Base-by-base conservation (phyloP, 2,113 vertebrate genomes). In the Empidonax alnorum region DNA sequence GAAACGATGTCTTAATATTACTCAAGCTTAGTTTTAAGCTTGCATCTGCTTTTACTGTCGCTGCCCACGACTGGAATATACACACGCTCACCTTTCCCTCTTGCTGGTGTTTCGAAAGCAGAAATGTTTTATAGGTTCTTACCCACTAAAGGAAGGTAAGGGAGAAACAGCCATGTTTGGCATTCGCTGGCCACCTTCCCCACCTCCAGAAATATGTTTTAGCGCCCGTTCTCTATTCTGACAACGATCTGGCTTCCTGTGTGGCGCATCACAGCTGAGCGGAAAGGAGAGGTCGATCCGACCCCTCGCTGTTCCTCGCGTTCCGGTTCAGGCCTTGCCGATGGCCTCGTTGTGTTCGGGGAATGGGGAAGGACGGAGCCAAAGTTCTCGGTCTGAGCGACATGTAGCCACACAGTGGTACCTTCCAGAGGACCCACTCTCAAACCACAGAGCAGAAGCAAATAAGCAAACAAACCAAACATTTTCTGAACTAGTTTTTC, bases 381-480 rank as follows among this genome's bases (percentile, higher is more conserved):
- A 73, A 79, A 62, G 53, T 44, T 84, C 27, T 72, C 6, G 0
- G 27, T 52, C 37, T 12, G 4, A 78, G n/a, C 0, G 5, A 65
- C 20, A 4, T 1, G 3, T 10, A 39, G 10, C 7, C 0, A 0
- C 46, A 8, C 3, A 14, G 28, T 5, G 69, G 33, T 19, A 17
- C 14, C 15, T 62, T 37, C 3, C 4, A 63, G 30, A 46, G 10
- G 21, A 82, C 31, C 7, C 62, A 11, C 3, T 49, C 44, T 8
- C 65, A 65, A 71, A 59, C 10, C 2, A 18, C 62, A 65, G 24
- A 0, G 0, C 49, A 68, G 39, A 42, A 55, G 6, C 27, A 82
- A 76, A 24, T 7, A 53, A 46, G 9, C 24, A 8, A 74, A 25
- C 3, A 12, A 39, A 69, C 8, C 24, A n/a, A 59, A n/a, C 11